Evolutionary conservation across 92 coral and sea anemone species (phyloP).

Genomic region (Pocillopora grandis): DNA sequence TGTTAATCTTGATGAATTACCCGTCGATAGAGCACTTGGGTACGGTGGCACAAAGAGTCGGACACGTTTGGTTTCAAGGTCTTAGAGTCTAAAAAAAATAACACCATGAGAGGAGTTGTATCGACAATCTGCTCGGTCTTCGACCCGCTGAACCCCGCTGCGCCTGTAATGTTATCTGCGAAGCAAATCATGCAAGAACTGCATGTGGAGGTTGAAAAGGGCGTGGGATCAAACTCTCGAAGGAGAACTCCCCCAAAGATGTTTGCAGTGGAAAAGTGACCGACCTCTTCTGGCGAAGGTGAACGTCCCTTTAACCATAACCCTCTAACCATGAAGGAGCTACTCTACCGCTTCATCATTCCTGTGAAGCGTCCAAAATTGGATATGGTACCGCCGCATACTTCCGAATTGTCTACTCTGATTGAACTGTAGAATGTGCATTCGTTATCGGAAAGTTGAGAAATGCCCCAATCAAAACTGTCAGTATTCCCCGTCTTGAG

Average conservation of each 20-base stretch:
- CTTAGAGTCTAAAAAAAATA: slow-evolving; percentile 35
- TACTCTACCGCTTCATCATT: slow-evolving; percentile 49
- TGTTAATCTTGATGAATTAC: no score
- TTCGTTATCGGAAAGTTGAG: slow-evolving; percentile 69
- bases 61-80: slow-evolving; percentile 61
- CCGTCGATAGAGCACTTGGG: not conserved
- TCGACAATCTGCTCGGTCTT: slow-evolving; percentile 51
- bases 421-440: slow-evolving; percentile 54
- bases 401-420: no score
- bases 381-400: slow-evolving; percentile 29
- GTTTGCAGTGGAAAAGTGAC: slow-evolving; percentile 26
- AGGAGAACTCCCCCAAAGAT: no score
- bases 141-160: slow-evolving; percentile 58
- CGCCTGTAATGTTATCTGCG: slow-evolving; percentile 59
- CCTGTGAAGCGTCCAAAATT: slow-evolving; percentile 50
- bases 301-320: slow-evolving; percentile 6
- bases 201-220: slow-evolving; percentile 44
- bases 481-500: no score
- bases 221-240: slow-evolving; percentile 52
- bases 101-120: slow-evolving; percentile 64
- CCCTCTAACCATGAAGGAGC: slow-evolving; percentile 19
- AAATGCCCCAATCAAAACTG: slow-evolving; percentile 42
- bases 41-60: slow-evolving; percentile 54
- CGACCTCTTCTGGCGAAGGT: slow-evolving; percentile 24
- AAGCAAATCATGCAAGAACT: slow-evolving; percentile 61